Conservation (phyloP, 2,888 invertebrate genomes). For the Gymnocheta viridis region DNA sequence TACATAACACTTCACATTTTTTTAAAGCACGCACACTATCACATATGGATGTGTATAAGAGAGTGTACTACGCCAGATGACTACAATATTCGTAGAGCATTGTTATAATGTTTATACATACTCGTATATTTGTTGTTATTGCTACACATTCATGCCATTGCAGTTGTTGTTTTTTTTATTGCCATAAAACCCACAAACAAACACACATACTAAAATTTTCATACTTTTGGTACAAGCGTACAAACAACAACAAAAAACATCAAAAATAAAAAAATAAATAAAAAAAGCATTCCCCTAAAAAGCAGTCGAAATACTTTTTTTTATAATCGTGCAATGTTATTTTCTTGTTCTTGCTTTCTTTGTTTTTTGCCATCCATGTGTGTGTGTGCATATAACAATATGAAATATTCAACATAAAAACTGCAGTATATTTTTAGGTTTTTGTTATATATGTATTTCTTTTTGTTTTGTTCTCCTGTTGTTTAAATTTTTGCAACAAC, state of each 20-base stretch:
- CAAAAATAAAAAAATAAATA: background rate
- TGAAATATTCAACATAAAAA: constrained; percentile 16
- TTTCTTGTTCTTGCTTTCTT: background rate
- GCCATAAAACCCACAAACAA: constrained; percentile 8
- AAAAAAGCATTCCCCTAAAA: constrained; percentile 34
- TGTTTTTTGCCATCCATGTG: background rate
- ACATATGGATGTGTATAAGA: background rate
- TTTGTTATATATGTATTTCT: background rate
- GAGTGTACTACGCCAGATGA: constrained; percentile 4
- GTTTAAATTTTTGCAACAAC: constrained; percentile 1
- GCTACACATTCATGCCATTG: background rate
- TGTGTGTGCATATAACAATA: constrained; percentile 24
- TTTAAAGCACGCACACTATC: background rate
- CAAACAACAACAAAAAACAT: background rate
- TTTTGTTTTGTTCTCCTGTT: background rate
- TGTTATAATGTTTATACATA: constrained; percentile 40
- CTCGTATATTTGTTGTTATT: background rate
- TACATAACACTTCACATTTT: background rate
- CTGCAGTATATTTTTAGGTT: constrained; percentile 48
- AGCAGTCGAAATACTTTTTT: constrained; percentile 16
- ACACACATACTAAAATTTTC: constrained; percentile 7
- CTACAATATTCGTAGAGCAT: constrained; percentile 47
- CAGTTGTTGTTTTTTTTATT: constrained; percentile 22
- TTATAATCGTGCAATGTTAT: constrained; percentile 33
- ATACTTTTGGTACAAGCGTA: background rate